phyloP scores from a whole-genome alignment of 2,888 invertebrate species.

The Philonicus albiceps region DNA sequence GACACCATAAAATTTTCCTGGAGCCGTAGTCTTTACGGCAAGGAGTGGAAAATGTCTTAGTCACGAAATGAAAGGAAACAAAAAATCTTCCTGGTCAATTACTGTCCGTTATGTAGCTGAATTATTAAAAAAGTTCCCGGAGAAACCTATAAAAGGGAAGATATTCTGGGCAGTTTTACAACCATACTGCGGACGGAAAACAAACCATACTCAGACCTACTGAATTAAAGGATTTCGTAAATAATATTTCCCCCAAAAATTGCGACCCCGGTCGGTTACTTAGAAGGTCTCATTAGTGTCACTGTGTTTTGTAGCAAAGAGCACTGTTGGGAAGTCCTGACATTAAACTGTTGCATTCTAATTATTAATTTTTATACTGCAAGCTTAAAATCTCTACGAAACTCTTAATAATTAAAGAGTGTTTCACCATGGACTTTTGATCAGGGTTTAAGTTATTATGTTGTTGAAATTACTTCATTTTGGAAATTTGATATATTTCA shows the following conservation, averaged over 20 bases:
- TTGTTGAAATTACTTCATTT: too few relatives aligned
- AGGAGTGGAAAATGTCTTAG: not conserved
- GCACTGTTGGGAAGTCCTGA: not conserved
- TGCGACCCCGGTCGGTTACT: not conserved
- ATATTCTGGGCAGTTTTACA: not conserved
- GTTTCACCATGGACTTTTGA: not conserved
- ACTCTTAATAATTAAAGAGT: not conserved
- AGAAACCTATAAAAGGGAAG: not conserved
- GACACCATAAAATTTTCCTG: slow-evolving; percentile 1
- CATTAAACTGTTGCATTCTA: not conserved
- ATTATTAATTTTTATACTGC: not conserved
- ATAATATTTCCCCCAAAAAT: not conserved
- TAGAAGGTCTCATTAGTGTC: not conserved
- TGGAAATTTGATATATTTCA: too few relatives aligned
- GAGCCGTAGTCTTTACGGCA: not conserved
- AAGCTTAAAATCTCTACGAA: not conserved
- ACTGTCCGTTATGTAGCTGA: not conserved
- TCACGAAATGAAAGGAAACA: not conserved
- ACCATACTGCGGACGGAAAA: not conserved
- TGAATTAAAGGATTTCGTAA: not conserved
- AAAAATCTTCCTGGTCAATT: not conserved
- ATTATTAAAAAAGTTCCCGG: not conserved
- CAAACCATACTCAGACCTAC: not conserved
- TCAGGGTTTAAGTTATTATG: too few relatives aligned
- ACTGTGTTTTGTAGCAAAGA: not conserved